Conservation (phyloP, 2,113 vertebrate genomes). For the Cathartes aura region DNA sequence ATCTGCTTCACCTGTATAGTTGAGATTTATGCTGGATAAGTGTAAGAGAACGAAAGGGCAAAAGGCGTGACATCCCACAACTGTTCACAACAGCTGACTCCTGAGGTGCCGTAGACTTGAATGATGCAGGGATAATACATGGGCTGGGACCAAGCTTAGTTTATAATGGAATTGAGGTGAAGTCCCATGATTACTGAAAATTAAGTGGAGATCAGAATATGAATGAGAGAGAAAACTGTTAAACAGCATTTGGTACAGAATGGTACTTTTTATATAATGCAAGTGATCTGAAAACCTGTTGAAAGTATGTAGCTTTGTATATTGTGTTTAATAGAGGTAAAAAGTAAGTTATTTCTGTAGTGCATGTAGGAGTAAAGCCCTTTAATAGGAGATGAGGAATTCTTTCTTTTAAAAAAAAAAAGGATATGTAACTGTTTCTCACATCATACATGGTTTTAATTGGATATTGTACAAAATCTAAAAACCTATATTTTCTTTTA, state of each 20-base stretch:
- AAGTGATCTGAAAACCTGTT: neutral
- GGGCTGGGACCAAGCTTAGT: neutral
- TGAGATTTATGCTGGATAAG: neutral
- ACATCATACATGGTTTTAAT: neutral
- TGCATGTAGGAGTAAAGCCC: neutral
- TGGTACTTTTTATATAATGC: neutral
- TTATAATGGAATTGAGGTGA: neutral
- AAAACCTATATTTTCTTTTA: neutral
- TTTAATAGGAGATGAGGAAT: neutral
- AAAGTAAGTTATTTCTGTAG: neutral
- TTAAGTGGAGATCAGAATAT: neutral
- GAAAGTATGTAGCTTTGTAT: neutral
- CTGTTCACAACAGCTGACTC: neutral
- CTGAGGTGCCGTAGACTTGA: neutral
- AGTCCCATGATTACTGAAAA: neutral
- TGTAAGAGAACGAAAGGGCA: neutral
- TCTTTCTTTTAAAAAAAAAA: neutral
- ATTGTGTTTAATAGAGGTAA: neutral
- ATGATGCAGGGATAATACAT: neutral
- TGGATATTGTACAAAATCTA: neutral
- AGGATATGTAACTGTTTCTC: neutral
- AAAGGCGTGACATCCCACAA: neutral
- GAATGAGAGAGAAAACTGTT: neutral
- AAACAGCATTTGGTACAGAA: neutral
- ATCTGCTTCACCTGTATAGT: neutral